Percentiles rank a stretch among this genome's conserved stretches.
Evolutionary conservation across 1,140 invertebrate species (phyloP).

Genomic region (Aporrectodea caliginosa): DNA sequence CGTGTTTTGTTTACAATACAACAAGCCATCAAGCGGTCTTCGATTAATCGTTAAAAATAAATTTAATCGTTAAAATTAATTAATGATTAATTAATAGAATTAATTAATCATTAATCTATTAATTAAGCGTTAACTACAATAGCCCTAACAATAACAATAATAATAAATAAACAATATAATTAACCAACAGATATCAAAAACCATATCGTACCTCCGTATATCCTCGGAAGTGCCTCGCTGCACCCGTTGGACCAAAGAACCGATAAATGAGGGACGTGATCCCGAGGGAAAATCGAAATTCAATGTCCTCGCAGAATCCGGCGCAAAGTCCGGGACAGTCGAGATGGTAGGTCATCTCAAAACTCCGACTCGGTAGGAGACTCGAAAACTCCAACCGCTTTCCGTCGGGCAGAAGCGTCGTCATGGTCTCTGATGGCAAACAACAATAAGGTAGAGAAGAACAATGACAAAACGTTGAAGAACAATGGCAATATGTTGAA

Average conservation of each 20-base stretch:
- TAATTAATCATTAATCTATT: not conserved
- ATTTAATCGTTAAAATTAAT: too few relatives aligned
- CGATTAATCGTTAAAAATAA: too few relatives aligned
- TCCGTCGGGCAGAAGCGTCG: constrained; percentile 70
- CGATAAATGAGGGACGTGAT: constrained; percentile 45
- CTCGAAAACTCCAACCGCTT: constrained; percentile 57
- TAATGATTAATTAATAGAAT: too few relatives aligned
- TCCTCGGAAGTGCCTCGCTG: not conserved
- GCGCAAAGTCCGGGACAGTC: constrained; percentile 98
- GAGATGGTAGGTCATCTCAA: constrained; percentile 92
- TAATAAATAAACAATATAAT: too few relatives aligned
- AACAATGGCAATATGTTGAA: too few relatives aligned
- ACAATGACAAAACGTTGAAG: not conserved
- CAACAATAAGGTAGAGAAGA: too few relatives aligned
- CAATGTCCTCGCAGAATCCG: constrained; percentile 94
- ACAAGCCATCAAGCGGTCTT: too few relatives aligned
- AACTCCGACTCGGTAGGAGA: constrained; percentile 76
- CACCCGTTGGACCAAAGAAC: not conserved
- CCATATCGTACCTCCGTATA: not conserved
- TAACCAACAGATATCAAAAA: too few relatives aligned
- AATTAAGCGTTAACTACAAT: too few relatives aligned
- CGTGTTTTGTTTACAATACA: too few relatives aligned
- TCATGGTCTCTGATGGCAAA: constrained; percentile 81
- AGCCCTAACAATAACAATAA: too few relatives aligned
- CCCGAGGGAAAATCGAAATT: constrained; percentile 65